Percentiles rank a stretch among this genome's conserved stretches.
These are phyloP conservation scores for Phengaris arion DNA, from an alignment of 2,888 invertebrate genomes.

Conservation along the genomic window DNA sequence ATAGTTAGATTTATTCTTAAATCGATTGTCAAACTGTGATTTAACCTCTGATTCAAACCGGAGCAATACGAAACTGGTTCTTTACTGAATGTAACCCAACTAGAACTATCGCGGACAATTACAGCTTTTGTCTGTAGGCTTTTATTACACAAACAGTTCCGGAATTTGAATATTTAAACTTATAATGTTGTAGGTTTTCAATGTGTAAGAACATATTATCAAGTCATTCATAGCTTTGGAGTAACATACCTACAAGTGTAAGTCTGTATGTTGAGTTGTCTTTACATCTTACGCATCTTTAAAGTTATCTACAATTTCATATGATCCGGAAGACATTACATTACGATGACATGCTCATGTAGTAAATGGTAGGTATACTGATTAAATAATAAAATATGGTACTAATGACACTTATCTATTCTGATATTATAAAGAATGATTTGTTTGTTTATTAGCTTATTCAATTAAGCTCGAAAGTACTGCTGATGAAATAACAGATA, in stretches of 20 bases:
- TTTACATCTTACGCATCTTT: no score
- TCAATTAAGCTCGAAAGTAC: no score
- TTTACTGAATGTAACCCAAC: constrained; percentile 15
- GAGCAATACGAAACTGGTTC: constrained; percentile 25
- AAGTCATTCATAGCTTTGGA: no score
- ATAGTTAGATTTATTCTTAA: background rate
- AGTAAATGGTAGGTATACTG: background rate
- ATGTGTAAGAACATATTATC: no score
- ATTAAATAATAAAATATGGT: background rate
- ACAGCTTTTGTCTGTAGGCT: constrained; percentile 12
- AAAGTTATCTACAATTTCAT: no score
- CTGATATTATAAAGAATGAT: no score
- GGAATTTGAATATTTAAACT: background rate
- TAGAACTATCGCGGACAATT: constrained; percentile 2
- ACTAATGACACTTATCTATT: background rate
- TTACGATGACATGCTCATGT: background rate
- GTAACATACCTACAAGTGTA: no score
- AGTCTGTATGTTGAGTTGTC: no score
- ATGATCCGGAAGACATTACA: background rate
- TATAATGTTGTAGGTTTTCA: no score
- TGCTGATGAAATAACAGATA: no score
- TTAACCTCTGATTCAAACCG: constrained; percentile 12
- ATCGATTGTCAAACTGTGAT: constrained; percentile 12
- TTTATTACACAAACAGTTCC: background rate
- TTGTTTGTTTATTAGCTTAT: no score